Evolutionary conservation across 2,797 vertebrate species (phyloP), one percentile per base, ranked within the genome.

Genomic region (Borostomias antarcticus): DNA sequence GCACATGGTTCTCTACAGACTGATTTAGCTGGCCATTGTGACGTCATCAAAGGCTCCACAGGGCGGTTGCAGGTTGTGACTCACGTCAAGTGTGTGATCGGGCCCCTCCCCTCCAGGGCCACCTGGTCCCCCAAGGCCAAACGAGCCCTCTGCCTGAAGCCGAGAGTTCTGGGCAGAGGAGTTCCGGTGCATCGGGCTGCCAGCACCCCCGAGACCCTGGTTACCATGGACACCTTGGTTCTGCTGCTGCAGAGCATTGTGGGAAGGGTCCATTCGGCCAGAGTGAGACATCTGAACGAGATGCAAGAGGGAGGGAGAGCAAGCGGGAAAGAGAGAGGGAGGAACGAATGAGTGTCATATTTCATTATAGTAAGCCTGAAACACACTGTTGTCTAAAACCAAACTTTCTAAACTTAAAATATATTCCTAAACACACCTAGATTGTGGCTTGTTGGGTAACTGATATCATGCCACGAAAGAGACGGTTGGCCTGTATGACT

Each of bases 61-160:
- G 54, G 54, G 54, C 13, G 9, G n/a, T 8, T 5, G 51, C 26
- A 35, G 43, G n/a, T n/a, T n/a, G n/a, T 11, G 69, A 93, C 95
- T 97, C 85, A 98, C 96, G n/a, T 98, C 96, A 26, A 98, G 91
- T 6, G 94, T 85, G 2, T 95, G 93, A 68, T 98, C 96, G 0
- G 95, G 81, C 35, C 93, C 95, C 0, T 97, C 96, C 58, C 70
- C 92, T 58, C 86, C 58, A 19, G 84, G 58, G 19, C 85, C 62
- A 28, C 82, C 84, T 0, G 88, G 73, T 53, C 80, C 89, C 28
- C 64, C 88, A 68, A 95, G 76, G 1, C 85, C 80, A 0, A 92
- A 92, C 5, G 89, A 75, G 58, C 83, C 86, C 3, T 93, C 90
- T 0, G 79, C 56, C 28, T 94, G 91, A 15, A 89, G 82, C 68